phyloP scores from a whole-genome alignment of 1,140 invertebrate species.

The Drosophila takahashii region DNA sequence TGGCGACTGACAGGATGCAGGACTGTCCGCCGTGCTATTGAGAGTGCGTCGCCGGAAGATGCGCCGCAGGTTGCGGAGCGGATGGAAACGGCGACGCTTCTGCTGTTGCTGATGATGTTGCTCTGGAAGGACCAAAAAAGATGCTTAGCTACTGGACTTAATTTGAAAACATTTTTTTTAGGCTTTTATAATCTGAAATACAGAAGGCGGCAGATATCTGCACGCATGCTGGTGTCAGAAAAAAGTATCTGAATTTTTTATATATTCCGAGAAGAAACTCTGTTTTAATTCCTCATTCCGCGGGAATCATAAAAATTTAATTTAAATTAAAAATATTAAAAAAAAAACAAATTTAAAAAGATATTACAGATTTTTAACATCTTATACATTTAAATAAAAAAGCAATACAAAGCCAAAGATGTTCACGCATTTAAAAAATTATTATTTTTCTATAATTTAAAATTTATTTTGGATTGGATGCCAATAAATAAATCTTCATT shows the following conservation, averaged over 20 bases:
- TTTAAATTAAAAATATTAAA: no score
- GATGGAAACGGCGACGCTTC: slow-evolving; percentile 82
- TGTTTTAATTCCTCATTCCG: neutral
- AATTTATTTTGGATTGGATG: no score
- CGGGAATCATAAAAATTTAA: neutral
- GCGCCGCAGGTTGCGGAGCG: slow-evolving; percentile 79
- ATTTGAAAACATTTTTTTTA: slow-evolving; percentile 36
- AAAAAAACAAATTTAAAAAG: no score
- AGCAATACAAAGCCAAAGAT: no score
- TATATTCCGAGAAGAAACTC: no score
- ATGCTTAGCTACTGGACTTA: slow-evolving; percentile 10
- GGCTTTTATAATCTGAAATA: neutral
- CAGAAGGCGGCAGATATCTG: neutral
- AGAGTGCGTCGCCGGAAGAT: slow-evolving; percentile 83
- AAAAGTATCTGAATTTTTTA: neutral
- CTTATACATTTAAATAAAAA: no score
- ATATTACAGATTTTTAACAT: no score
- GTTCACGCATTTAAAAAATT: no score
- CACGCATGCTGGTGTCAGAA: neutral
- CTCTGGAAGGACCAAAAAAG: slow-evolving; percentile 46
- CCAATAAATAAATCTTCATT: no score
- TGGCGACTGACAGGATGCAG: slow-evolving; percentile 15
- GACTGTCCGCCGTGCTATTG: slow-evolving; percentile 63
- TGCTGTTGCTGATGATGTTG: slow-evolving; percentile 65
- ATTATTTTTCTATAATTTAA: no score